Evolutionary conservation across 2,797 vertebrate genomes (phyloP).

Genomic region (Anas acuta): DNA sequence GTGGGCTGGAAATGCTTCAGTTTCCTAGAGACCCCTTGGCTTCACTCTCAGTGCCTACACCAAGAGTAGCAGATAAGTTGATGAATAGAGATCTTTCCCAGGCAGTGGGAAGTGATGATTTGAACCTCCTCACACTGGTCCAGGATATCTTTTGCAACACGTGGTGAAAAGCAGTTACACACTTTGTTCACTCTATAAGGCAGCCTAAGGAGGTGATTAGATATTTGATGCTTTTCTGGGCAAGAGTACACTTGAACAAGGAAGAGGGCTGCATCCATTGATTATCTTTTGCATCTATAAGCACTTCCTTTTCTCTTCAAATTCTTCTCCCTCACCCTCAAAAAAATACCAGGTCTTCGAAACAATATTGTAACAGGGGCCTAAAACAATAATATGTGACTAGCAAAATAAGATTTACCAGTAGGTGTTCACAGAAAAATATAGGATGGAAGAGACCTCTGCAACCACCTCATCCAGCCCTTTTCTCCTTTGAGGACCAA

Average conservation of each 20-base stretch:
- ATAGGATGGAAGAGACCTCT: rapidly evolving
- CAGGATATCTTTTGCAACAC: background rate
- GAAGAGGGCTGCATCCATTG: background rate
- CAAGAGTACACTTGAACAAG: background rate
- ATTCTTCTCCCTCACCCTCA: background rate
- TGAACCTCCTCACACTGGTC: background rate
- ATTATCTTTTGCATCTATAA: background rate
- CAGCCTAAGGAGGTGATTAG: background rate
- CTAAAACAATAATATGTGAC: background rate
- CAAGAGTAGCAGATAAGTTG: background rate
- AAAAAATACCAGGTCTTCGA: background rate
- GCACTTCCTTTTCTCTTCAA: background rate
- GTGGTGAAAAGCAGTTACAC: background rate
- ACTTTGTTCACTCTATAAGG: background rate
- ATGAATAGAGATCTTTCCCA: background rate
- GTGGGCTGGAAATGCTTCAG: slow-evolving; percentile 50
- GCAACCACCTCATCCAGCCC: background rate
- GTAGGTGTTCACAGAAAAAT: background rate
- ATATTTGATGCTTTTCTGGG: background rate
- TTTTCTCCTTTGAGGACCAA: background rate
- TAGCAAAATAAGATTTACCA: background rate
- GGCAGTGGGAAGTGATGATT: background rate
- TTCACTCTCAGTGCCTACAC: background rate
- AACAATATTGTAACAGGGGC: background rate
- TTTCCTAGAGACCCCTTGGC: slow-evolving; percentile 45